These are phyloP conservation scores for Rhynchonycteris naso DNA, from an alignment of 2,797 vertebrate species.

Conservation along the genomic window DNA sequence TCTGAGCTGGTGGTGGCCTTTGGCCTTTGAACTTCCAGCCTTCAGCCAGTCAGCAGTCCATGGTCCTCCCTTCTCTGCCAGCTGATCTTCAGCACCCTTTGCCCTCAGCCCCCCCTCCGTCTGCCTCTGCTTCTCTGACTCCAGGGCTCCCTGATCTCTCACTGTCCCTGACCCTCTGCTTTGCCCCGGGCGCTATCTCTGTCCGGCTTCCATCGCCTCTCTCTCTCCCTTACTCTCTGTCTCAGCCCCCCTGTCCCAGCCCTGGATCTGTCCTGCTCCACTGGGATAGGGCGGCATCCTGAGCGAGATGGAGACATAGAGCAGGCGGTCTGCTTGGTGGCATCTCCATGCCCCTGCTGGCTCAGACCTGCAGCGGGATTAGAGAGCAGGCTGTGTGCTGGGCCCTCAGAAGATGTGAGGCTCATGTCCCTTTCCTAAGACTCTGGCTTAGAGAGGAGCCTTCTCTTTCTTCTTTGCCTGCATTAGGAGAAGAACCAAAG, in stretches of 20 bases:
- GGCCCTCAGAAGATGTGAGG: conserved; percentile 84
- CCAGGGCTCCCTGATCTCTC: no score
- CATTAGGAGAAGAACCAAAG: conserved; percentile 88
- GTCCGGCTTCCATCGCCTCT: background rate
- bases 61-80: accelerated
- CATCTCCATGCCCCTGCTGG: conserved; percentile 82
- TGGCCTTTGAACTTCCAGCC: background rate
- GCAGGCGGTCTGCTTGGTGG: conserved; percentile 81
- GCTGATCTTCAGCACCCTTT: background rate
- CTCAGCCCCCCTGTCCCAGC: background rate
- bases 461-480: conserved; percentile 84
- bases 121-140: background rate
- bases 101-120: background rate
- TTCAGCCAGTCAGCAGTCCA: background rate
- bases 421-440: conserved; percentile 84
- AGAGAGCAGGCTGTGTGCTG: conserved; percentile 83
- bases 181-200: background rate
- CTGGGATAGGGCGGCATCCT: conserved; percentile 78
- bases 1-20: background rate
- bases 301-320: conserved; percentile 63
- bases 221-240: background rate
- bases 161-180: accelerated
- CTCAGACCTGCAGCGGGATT: conserved; percentile 85
- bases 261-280: conserved; percentile 54
- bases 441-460: conserved; percentile 84